Base-by-base conservation (phyloP, 2,113 vertebrate genomes). In the Psephotus haematonotus region DNA sequence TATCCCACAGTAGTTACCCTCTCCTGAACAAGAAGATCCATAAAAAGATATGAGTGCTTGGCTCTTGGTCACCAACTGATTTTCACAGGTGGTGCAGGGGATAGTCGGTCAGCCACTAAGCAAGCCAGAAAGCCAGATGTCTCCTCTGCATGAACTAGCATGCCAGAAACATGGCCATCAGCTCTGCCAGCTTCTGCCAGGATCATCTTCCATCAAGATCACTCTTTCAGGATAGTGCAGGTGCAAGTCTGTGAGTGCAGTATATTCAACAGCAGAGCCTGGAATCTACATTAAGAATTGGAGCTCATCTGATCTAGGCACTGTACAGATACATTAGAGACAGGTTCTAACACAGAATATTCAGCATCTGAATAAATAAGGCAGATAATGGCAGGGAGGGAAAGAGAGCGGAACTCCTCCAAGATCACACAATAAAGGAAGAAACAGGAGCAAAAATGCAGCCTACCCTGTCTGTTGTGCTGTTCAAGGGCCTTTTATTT, bases 401-500 rank as follows among this genome's bases (percentile, higher is more conserved):
- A 83, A 88, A 69, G 35, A 92, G 50, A 64, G 35, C 1, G 0
- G 77, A 81, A 64, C 27, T 81, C 79, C 28, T 76, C 31, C 13
- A 27, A 50, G 59, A 86, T 39, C 55, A 75, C 37, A 71, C 83
- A 93, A 89, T 39, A 92, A 94, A 93, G 53, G 63, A 83, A 84
- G 69, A 91, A 94, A 17, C 18, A 64, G 27, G 13, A 95, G 71
- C 86, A 88, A 19, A 70, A 90, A 35, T 67, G 55, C 20, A 88
- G 82, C 67, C 60, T 80, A 64, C 27, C 24, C 65, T n/a, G 47
- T 76, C 68, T 88, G 77, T 76, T 90, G 50, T 65, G 86, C 65
- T 84, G 39, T 88, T 88, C 55, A 84, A 86, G 88, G 83, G 78
- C 60, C 60, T 95, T 95, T 87, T 84, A 60, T 92, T 93, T 95